A percentile compares a stretch with the other conserved stretches of the same genome.
phyloP scores from a whole-genome alignment of 2,888 invertebrate genomes.

The Stegophylla sp. region DNA sequence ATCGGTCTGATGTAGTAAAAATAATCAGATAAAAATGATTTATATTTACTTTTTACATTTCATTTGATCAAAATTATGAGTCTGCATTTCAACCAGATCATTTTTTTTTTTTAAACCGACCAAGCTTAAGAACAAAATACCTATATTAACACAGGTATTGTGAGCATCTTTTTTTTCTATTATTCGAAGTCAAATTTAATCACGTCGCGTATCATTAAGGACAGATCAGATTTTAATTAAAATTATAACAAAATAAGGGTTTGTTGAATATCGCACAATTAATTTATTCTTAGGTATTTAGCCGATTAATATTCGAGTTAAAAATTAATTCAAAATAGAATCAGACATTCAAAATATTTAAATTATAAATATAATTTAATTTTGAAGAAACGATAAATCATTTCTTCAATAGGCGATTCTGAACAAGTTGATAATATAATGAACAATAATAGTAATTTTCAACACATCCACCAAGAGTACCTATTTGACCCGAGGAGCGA shows the following conservation, averaged over 20 bases:
- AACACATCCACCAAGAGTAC: too few relatives aligned
- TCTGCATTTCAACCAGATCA: background rate
- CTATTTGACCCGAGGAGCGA: too few relatives aligned
- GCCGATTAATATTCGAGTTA: too few relatives aligned
- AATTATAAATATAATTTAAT: too few relatives aligned
- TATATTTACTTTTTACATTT: constrained; percentile 6
- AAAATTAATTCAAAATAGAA: too few relatives aligned
- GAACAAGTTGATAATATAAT: too few relatives aligned
- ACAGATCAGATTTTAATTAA: constrained; percentile 7
- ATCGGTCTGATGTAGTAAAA: background rate
- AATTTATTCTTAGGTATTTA: background rate
- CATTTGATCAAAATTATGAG: constrained; percentile 8
- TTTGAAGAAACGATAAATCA: too few relatives aligned
- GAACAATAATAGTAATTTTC: too few relatives aligned
- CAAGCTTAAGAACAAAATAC: background rate
- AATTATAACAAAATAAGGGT: background rate
- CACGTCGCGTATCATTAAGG: background rate
- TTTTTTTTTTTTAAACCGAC: too few relatives aligned
- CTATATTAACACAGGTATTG: background rate
- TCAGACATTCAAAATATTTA: too few relatives aligned
- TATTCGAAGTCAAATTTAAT: background rate
- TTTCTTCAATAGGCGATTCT: too few relatives aligned
- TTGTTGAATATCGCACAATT: background rate
- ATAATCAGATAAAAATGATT: constrained; percentile 34
- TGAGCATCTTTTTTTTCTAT: background rate